Conservation (phyloP, 2,888 invertebrate genomes). For the Portevinia maculata region DNA sequence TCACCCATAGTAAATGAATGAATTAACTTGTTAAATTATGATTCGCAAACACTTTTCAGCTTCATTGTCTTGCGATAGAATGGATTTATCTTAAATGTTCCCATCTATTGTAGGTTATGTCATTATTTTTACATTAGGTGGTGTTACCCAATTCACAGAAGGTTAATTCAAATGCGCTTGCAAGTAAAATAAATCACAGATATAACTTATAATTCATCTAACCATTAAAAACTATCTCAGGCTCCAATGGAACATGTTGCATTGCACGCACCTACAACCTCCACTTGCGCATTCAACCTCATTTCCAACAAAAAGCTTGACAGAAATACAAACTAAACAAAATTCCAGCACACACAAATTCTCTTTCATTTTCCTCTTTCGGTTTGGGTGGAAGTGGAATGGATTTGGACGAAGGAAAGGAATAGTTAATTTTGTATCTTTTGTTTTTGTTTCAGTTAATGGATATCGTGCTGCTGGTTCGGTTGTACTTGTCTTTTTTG, state of each 20-base stretch:
- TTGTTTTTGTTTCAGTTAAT: conserved; percentile 72
- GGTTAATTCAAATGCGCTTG: conserved; percentile 19
- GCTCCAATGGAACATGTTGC: conserved; percentile 44
- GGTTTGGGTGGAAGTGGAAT: background rate
- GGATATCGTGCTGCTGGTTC: conserved; percentile 71
- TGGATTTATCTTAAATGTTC: conserved; percentile 13
- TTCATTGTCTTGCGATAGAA: conserved; percentile 29
- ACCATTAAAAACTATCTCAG: conserved; percentile 1
- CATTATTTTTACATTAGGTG: conserved; percentile 51
- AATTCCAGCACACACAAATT: conserved; percentile 35
- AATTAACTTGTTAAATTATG: conserved; percentile 33
- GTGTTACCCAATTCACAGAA: conserved; percentile 30
- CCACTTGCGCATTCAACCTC: conserved; percentile 18
- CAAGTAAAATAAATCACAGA: conserved; percentile 29
- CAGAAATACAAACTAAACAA: conserved; percentile 20
- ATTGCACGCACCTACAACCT: conserved; percentile 13
- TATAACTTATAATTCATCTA: conserved; percentile 5
- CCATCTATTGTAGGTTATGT: conserved; percentile 16
- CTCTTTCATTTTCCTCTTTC: conserved; percentile 25
- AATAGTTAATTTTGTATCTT: conserved; percentile 36
- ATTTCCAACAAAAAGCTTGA: conserved; percentile 57
- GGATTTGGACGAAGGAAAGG: background rate
- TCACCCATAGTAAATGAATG: background rate
- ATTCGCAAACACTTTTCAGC: conserved; percentile 22
- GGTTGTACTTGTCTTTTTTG: conserved; percentile 52